Evolutionary conservation across 2,113 vertebrate species (phyloP).

Genomic region (Typhlomys cinereus): DNA sequence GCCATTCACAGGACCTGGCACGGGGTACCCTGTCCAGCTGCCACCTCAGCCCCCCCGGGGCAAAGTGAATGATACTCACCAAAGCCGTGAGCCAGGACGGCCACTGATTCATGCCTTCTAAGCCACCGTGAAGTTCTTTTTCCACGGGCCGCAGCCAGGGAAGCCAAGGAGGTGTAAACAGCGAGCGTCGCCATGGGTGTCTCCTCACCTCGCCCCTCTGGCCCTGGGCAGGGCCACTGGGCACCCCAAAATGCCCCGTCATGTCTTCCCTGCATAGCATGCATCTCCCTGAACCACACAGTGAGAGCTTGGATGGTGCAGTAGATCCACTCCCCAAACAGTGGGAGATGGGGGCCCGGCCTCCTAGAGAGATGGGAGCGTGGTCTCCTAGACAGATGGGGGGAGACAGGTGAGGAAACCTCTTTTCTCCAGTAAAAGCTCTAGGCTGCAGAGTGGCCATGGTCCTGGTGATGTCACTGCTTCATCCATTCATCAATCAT

Average conservation of each 20-base stretch:
- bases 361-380: neutral
- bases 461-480: neutral
- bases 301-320: rapidly evolving
- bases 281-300: rapidly evolving
- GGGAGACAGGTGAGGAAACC: rapidly evolving
- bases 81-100: constrained; percentile 59
- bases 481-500: neutral
- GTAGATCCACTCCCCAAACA: rapidly evolving
- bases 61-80: constrained; percentile 66
- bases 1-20: neutral
- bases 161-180: constrained; percentile 77
- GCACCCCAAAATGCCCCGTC: rapidly evolving
- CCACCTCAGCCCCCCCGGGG: neutral
- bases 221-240: neutral
- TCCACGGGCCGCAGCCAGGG: constrained; percentile 70
- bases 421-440: rapidly evolving
- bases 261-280: rapidly evolving
- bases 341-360: neutral
- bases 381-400: neutral
- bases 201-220: neutral
- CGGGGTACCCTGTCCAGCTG: neutral
- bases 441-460: neutral
- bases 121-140: constrained; percentile 76
- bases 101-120: constrained; percentile 60
- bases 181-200: constrained; percentile 73